Evolutionary conservation across 1,140 invertebrate species (phyloP), one percentile per base, ranked within the genome.

Genomic region (Zaprionus nigranus): DNA sequence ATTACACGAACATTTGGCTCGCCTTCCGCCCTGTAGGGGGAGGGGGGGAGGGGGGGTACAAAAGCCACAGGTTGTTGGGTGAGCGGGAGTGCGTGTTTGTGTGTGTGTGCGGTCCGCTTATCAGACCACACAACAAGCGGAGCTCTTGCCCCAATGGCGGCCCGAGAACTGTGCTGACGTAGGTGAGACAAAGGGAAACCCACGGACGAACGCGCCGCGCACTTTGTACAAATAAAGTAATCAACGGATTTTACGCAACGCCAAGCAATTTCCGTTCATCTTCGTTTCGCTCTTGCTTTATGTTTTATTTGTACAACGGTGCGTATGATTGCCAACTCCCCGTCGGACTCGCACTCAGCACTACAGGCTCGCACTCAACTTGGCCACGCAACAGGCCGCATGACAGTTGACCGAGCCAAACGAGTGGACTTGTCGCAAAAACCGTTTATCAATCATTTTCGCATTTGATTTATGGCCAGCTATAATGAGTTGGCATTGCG

Each of bases 151-250:
- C 53, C 36, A 49, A 64, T 36, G 26, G 20, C 17, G 30, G 58
- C 30, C 20, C 12, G 17, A 36, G 51, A 20, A 59, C 36, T 38
- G 17, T 26, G 53, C 7, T 70, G 59, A 79, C 38, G 66, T 54
- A 36, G 36, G 36, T 51, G 56, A 64, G 64, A 78, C 60, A 75
- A 75, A 60, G 63, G 34, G 46, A 72, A 43, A 62, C 24, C 62
- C 43, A 60, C 58, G 62, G 57, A 58, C 38, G 65, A 62, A 68
- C 68, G 65, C 60, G 67, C 63, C 60, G 72, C 38, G 60, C 73
- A 87, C 68, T 88, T 75, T 81, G 73, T 63, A 57, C 73, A 91
- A 91, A 91, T 91, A 91, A 87, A 91, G 88, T 88, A 91, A 91
- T 91, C 88, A 91, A 88, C 83, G 87, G 75, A 90, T 91, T 90